These are phyloP conservation scores for Napeogenes sylphis DNA, from an alignment of 2,888 invertebrate genomes.

Conservation along the genomic window DNA sequence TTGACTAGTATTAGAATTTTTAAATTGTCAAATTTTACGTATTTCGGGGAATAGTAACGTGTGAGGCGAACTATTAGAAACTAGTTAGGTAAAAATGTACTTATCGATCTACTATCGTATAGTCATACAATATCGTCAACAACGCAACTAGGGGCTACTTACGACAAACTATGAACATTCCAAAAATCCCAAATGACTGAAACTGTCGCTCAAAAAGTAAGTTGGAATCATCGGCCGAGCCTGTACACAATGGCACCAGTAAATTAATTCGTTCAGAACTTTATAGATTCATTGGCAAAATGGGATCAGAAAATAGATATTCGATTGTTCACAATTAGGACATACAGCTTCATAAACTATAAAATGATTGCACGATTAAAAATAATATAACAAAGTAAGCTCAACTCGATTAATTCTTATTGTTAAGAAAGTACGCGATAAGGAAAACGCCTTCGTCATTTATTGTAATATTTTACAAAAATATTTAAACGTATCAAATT, in stretches of 20 bases:
- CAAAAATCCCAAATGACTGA: constrained; percentile 50
- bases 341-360: constrained; percentile 36
- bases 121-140: constrained; percentile 64
- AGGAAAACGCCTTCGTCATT: constrained; percentile 33
- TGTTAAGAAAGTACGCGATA: constrained; percentile 29
- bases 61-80: constrained; percentile 61
- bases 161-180: constrained; percentile 67
- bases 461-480: constrained; percentile 35
- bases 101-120: constrained; percentile 58
- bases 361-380: constrained; percentile 51
- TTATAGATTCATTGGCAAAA: constrained; percentile 41
- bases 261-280: constrained; percentile 34
- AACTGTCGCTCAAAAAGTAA: constrained; percentile 40
- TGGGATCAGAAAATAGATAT: constrained; percentile 38
- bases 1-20: constrained; percentile 28
- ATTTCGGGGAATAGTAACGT: constrained; percentile 40
- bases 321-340: constrained; percentile 36
- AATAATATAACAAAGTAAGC: constrained; percentile 57
- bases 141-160: constrained; percentile 67
- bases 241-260: constrained; percentile 43
- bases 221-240: constrained; percentile 39
- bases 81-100: constrained; percentile 70
- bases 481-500: constrained; percentile 62
- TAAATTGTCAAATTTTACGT: constrained; percentile 15
- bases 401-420: constrained; percentile 50